Base-by-base conservation (phyloP, 2,888 invertebrate genomes). In the Agrotis clavis region DNA sequence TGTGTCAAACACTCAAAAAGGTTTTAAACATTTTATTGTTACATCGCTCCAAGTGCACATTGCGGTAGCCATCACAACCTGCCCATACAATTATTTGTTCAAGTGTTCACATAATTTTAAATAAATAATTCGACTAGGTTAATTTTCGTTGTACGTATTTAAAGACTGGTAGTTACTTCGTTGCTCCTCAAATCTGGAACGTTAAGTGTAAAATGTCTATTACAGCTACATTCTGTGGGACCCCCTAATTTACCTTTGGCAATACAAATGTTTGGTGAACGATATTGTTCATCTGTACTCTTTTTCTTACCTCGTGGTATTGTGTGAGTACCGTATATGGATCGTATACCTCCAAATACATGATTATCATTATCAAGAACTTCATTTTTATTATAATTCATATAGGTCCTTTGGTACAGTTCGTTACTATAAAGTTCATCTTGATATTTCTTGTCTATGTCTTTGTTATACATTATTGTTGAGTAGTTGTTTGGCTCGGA, bases 241-340 rank as follows among this genome's bases (percentile, higher is more conserved):
- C 95, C 94, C 47, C 95, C 94, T 86, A 96, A 82, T 82, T 93
- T 90, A 60, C 90, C 90, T 85, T 92, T 93, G 30, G 94, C 95
- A 79, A 96, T 91, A 86, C 96, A 96, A 81, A 96, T 90, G 82
- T 95, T 96, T 19, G 95, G 95, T 35, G 95, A 95, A 48, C 94
- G 87, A 67, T 94, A 95, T 76, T 94, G 92, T 11, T 93, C 93
- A 30, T 92, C 91, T 9, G 81, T 85, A 65, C 79, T 90, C 65
- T 90, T 92, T 82, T 88, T 91, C 81, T 92, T 94, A 83, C 88
- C 90, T 87, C 90, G 91, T 18, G 92, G 89, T 85, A 92, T 86
- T 9, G 90, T 88, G 63, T 94, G 92, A 60, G 91, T 90, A 35
- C 90, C 77, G 74, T 92, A 92, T 77, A 92, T 85, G 4, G 89